Evolutionary conservation across 2,113 vertebrate species (phyloP), one percentile per base, ranked within the genome.

Genomic region (Gobiocypris rarus): DNA sequence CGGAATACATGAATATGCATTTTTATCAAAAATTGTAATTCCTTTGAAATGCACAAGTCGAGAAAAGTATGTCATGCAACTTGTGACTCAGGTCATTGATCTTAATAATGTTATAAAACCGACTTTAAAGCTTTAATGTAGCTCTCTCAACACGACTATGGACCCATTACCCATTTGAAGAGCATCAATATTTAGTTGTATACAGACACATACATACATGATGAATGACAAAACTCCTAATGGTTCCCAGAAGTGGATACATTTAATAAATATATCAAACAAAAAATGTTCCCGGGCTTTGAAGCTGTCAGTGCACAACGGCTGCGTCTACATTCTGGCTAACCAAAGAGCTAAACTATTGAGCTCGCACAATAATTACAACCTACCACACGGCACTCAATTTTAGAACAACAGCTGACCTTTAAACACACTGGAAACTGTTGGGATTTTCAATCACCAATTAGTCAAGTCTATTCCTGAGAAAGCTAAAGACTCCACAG

Each of bases 391-490:
- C 41, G 79, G 80, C 84, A 84, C 65, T 85, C 85, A 82, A 88
- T 85, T 87, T 80, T 81, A 86, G 75, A 74, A 85, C 85, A 88
- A 85, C 73, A 85, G 85, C 24, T 89, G 84, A 89, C 89, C 89
- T 89, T 89, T 89, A 88, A 84, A 83, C 78, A 85, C 84, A 45
- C 78, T 59, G 63, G 74, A 75, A 80, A 75, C 86, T 87, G 75
- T 50, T 73, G 70, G 79, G 86, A 83, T 87, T 88, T 88, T 84
- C 88, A 87, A 89, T 89, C 86, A 89, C 84, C 86, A 87, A 87
- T 88, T 89, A 89, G 84, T 77, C 71, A 28, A 81, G 78, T 87
- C 87, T 83, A 83, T 89, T 87, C 82, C 82, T 79, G 61, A 77
- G 81, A 84, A 88, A 81, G 61, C 67, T 82, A 87, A 82, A 81